Conservation (phyloP, 53 echinoderm and acorn worm species). For the Henricia sp. region DNA sequence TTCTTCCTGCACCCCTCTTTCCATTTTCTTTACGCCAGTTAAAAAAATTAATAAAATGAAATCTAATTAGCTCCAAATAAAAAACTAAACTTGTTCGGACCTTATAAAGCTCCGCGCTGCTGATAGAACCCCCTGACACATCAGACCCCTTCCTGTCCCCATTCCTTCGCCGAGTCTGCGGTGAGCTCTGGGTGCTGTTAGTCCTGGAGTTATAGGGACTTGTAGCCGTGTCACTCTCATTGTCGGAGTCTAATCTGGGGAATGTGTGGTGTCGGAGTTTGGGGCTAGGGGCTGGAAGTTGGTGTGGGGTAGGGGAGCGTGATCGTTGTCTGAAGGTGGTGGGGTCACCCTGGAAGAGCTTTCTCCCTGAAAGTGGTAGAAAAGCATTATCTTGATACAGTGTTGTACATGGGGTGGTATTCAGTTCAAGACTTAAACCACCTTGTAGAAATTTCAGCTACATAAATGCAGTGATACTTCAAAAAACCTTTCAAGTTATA, state of each 20-base stretch:
- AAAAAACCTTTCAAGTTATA: too few relatives aligned
- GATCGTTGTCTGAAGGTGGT: constrained; percentile 34
- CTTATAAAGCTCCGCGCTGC: constrained; percentile 90
- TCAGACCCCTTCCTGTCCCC: constrained; percentile 83
- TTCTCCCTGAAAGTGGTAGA: constrained; percentile 55
- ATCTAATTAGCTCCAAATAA: too few relatives aligned
- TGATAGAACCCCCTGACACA: constrained; percentile 78
- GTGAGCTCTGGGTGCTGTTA: constrained; percentile 88
- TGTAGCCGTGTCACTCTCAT: constrained; percentile 82
- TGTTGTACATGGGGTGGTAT: too few relatives aligned
- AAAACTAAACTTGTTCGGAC: constrained; percentile 43
- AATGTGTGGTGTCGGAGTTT: constrained; percentile 32
- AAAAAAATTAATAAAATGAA: too few relatives aligned
- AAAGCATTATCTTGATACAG: too few relatives aligned
- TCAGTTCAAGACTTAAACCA: too few relatives aligned
- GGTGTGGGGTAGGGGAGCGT: constrained; percentile 58
- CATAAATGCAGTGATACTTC: too few relatives aligned
- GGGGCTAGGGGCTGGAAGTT: constrained; percentile 66
- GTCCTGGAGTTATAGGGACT: constrained; percentile 84
- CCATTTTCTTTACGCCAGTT: too few relatives aligned
- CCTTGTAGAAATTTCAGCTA: too few relatives aligned
- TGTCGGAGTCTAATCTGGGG: constrained; percentile 61
- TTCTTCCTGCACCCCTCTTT: too few relatives aligned
- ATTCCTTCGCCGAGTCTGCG: constrained; percentile 49
- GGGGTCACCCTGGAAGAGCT: constrained; percentile 51